Evolutionary conservation across 1,140 invertebrate genomes (phyloP), one percentile per base, ranked within the genome.

Genomic region (Hermetia illucens): DNA sequence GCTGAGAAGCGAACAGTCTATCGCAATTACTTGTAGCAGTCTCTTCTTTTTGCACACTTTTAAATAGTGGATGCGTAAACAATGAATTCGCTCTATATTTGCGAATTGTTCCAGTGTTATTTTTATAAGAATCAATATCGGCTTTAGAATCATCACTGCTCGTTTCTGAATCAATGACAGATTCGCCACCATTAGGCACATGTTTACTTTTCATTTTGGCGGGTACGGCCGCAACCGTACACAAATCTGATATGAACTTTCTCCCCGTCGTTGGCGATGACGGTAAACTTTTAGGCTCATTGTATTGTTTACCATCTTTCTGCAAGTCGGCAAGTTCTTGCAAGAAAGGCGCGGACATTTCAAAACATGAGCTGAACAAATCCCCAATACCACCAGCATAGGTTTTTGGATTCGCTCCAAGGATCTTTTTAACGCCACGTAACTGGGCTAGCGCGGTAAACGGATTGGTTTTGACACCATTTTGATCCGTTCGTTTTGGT

Each of bases 401-500:
- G 8, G 60, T 55, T 36, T 55, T 56, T 19, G 61, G 56, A 49
- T 63, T 56, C 25, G 68, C 70, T 39, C 79, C 79, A 6, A 84
- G 65, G 34, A 84, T 80, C 53, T 85, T 85, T 54, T 79, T 82
- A 18, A 83, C 79, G 36, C 80, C 80, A 5, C 73, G 63, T 41
- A 75, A 69, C 40, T 74, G 70, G 5, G 66, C 69, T 9, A 82
- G 57, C 3, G 74, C 68, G 31, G 78, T 72, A 53, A 84, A 82
- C 12, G 80, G 79, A 62, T 84, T 82, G 8, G 55, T 51, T 38
- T 63, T 60, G 13, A 48, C 38, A 6, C 49, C 56, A 20, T 58
- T 57, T 42, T 59, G 59, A 41, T 55, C 61, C 27, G 67, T 70
- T 12, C 65, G 72, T 50, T 68, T 70, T 4, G 73, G 75, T 48